Evolutionary conservation across 2,888 invertebrate genomes (phyloP).

Genomic region (Philonicus albiceps): DNA sequence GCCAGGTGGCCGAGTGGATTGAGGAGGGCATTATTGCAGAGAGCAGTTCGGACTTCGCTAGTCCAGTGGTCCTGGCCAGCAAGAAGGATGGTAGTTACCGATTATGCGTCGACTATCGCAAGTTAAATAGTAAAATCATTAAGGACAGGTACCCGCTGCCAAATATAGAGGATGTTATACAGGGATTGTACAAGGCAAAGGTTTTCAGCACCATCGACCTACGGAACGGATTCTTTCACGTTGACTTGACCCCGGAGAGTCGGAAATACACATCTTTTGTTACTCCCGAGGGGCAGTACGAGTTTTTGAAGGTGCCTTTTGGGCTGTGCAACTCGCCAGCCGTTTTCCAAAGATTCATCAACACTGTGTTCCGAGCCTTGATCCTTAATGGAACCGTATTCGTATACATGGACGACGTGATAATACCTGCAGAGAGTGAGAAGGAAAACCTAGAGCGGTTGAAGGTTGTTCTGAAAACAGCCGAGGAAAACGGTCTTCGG

Average conservation of each 20-base stretch:
- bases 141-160: neutral
- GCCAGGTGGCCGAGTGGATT: neutral
- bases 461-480: neutral
- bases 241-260: neutral
- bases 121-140: neutral
- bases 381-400: neutral
- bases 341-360: neutral
- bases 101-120: neutral
- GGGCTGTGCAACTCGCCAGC: neutral
- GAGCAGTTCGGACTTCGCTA: neutral
- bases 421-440: neutral
- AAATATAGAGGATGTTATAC: neutral
- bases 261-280: neutral
- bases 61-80: neutral
- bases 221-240: neutral
- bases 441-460: neutral
- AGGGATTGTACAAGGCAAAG: neutral
- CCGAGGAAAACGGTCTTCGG: slow-evolving; percentile 30
- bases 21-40: neutral
- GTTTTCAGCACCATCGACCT: neutral
- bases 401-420: neutral
- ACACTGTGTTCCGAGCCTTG: neutral
- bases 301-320: neutral
- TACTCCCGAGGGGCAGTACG: neutral
- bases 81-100: neutral